Evolutionary conservation across 37 sponge, comb jelly and placozoan genomes (phyloP).

Genomic region (Crambe crambe): DNA sequence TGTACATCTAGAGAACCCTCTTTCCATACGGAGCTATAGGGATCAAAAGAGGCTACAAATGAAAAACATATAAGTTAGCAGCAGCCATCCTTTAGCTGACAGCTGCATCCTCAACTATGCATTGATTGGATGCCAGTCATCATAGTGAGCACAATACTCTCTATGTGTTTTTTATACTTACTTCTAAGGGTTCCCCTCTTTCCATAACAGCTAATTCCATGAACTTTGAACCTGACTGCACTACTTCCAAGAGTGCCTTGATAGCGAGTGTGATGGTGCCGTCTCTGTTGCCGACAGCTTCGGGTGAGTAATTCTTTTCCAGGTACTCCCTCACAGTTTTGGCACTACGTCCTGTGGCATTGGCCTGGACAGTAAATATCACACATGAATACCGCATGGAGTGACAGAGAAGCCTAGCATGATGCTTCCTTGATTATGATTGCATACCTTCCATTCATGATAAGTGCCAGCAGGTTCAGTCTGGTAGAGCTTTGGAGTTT

Average conservation of each 20-base stretch:
- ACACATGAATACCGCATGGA: too few species aligned
- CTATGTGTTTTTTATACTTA: too few species aligned
- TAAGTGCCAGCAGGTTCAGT: slow-evolving; percentile 98
- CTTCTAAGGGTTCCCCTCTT: slow-evolving; percentile 81
- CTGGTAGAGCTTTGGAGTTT: slow-evolving; percentile 88
- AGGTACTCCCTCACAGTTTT: slow-evolving; percentile 97
- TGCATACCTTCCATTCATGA: slow-evolving; percentile 94
- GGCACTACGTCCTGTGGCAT: slow-evolving; percentile 92
- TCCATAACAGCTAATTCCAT: slow-evolving; percentile 96
- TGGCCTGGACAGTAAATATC: slow-evolving; percentile 70
- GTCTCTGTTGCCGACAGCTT: slow-evolving; percentile 77
- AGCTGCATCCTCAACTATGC: neutral
- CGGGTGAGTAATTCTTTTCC: slow-evolving; percentile 94
- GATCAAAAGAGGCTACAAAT: neutral
- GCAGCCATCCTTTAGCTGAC: too few species aligned
- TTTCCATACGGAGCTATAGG: neutral
- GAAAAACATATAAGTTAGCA: too few species aligned
- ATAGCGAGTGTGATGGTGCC: slow-evolving; percentile 84
- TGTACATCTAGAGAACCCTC: neutral
- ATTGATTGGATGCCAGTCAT: neutral
- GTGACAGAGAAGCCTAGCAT: too few species aligned
- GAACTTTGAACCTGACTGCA: slow-evolving; percentile 96
- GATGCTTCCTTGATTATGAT: too few species aligned
- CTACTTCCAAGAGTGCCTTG: slow-evolving; percentile 93
- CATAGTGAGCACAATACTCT: too few species aligned